Evolutionary conservation across 2,113 vertebrate species (phyloP).

Genomic region (Phyllostomus hastatus): DNA sequence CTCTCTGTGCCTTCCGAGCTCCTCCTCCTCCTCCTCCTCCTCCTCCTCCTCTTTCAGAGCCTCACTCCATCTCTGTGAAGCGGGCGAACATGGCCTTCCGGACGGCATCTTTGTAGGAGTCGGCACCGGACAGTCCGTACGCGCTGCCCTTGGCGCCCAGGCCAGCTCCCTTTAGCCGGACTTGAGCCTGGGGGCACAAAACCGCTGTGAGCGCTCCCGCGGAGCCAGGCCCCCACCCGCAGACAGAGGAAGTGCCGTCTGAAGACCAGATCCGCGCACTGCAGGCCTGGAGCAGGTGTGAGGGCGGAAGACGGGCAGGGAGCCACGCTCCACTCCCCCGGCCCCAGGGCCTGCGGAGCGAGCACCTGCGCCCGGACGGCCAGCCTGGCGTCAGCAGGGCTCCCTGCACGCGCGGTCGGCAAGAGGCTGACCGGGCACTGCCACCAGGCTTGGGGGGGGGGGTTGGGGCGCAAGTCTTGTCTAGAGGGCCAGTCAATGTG

Average conservation of each 20-base stretch:
- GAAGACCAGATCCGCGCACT: not conserved
- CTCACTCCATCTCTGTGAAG: slow-evolving; percentile 95
- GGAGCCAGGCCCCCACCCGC: not conserved
- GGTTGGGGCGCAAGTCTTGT: too few species aligned
- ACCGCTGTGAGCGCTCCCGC: not conserved
- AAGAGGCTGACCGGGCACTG: not conserved
- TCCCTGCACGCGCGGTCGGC: not conserved
- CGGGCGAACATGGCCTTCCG: slow-evolving; percentile 99
- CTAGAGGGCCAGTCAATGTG: not conserved
- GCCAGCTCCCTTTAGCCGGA: slow-evolving; percentile 94
- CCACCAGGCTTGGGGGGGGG: not conserved
- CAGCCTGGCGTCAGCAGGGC: not conserved
- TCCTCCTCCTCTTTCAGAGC: too few species aligned
- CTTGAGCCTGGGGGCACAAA: slow-evolving; percentile 87
- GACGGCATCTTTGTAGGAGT: slow-evolving; percentile 97
- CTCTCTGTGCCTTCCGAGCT: not conserved
- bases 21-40: not conserved
- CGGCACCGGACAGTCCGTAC: slow-evolving; percentile 92
- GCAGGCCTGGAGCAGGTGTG: not conserved
- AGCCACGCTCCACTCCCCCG: not conserved
- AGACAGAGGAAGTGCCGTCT: not conserved
- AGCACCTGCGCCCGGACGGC: not conserved
- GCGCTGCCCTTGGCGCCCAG: slow-evolving; percentile 96
- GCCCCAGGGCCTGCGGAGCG: not conserved
- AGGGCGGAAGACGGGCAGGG: not conserved